phyloP scores from a whole-genome alignment of 64 coral and sea anemone species.

The Montipora efflorescens region DNA sequence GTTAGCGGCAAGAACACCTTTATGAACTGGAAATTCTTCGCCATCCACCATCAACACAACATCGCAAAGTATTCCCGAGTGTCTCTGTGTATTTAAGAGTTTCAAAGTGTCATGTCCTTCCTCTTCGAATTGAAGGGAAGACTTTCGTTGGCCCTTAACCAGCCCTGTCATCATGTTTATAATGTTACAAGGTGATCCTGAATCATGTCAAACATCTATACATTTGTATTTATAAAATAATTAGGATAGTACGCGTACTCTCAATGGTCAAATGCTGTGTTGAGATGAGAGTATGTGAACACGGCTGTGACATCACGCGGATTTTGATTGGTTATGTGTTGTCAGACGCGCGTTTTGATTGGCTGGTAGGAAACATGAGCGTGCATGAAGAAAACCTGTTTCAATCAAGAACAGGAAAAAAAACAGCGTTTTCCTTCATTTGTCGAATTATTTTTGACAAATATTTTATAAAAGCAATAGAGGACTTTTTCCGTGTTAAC shows the following conservation, averaged over 20 bases:
- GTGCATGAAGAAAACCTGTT: no score
- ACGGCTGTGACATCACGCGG: no score
- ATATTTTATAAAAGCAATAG: no score
- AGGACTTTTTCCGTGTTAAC: no score
- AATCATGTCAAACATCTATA: background rate
- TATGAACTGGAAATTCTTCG: slow-evolving; percentile 78
- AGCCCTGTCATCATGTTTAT: background rate
- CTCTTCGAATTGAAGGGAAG: background rate
- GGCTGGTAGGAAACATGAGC: no score
- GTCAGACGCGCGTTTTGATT: no score
- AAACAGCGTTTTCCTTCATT: no score
- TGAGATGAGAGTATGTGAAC: background rate
- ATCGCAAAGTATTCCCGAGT: slow-evolving; percentile 77
- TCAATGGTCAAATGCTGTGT: slow-evolving; percentile 36
- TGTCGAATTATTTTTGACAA: no score
- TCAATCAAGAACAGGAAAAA: no score
- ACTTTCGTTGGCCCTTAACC: background rate
- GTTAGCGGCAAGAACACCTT: slow-evolving; percentile 82
- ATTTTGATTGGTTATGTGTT: no score
- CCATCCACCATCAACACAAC: slow-evolving; percentile 63
- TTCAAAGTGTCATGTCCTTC: slow-evolving; percentile 10
- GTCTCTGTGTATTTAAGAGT: slow-evolving; percentile 77
- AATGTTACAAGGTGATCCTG: background rate
- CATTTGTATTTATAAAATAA: background rate
- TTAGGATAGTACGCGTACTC: no score